Base-by-base conservation (phyloP, 2,797 vertebrate genomes). In the Hydrolagus colliei region DNA sequence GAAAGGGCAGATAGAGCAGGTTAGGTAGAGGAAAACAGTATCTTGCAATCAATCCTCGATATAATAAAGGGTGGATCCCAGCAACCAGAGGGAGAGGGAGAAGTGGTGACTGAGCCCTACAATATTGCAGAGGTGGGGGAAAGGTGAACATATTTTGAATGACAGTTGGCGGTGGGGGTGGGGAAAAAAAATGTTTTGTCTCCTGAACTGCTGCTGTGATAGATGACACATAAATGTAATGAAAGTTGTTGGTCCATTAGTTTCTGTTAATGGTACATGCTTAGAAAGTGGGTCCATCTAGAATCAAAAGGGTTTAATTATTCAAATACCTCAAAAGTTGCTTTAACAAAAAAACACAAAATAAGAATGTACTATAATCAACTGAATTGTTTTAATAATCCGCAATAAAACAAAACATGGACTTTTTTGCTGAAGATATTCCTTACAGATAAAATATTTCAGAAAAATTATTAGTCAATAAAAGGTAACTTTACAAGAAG, bases 371-470 rank as follows among this genome's bases (percentile, higher is more conserved):
- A 52, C 65, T 52, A 84, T 16, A 71, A 71, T 84, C 65, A 84
- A 84, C 27, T 20, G 32, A 84, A 84, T 84, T 71, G 71, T 84
- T 84, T 84, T 84, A 84, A 84, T 84, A 84, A 68, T 84, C 65
- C 71, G 27, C 79, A 84, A 84, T 84, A 84, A 84, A 71, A 84
- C 63, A 71, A 84, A 84, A 84, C 65, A 84, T 67, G 79, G 78
- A 71, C 79, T 84, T 84, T 84, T 68, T 84, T 84, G 79, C 79
- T 84, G 71, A 84, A 84, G 79, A 71, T 71, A 71, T 84, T 61
- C 32, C 52, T 71, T 84, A 84, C 79, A 84, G 65, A 84, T 84
- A 84, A 71, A 84, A 68, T 84, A 68, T 16, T 71, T 84, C 68
- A 41, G 32, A 18, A 84, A 84, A 84, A 80, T 80, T 80, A 68